These are phyloP conservation scores for Tholera decimalis DNA, from an alignment of 2,888 invertebrate genomes.

Conservation along the genomic window DNA sequence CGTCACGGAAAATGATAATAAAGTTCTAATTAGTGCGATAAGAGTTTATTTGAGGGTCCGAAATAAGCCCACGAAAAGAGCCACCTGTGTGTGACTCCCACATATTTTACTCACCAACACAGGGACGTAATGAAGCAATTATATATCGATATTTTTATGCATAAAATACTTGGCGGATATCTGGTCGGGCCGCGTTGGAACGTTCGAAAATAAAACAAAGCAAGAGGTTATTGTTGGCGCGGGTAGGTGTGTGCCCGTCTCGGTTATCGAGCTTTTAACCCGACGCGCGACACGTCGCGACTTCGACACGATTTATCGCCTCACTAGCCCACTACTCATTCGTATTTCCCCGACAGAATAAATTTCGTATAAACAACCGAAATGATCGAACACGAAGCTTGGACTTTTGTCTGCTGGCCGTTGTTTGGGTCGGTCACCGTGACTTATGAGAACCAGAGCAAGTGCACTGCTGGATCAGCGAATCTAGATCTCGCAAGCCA, in stretches of 20 bases:
- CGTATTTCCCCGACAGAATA: constrained; percentile 88
- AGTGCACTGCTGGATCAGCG: constrained; percentile 51
- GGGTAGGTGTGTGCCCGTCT: constrained; percentile 88
- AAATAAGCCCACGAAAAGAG: constrained; percentile 64
- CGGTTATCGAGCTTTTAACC: constrained; percentile 91
- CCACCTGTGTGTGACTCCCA: constrained; percentile 89
- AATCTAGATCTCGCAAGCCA: constrained; percentile 39
- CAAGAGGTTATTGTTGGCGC: constrained; percentile 88
- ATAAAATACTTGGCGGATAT: constrained; percentile 90
- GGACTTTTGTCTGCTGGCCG: constrained; percentile 63
- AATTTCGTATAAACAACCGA: constrained; percentile 84
- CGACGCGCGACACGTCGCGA: constrained; percentile 90
- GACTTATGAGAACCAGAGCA: constrained; percentile 59
- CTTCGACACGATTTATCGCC: constrained; percentile 90
- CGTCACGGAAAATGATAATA: constrained; percentile 63
- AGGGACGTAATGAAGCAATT: constrained; percentile 92
- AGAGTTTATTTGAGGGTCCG: constrained; percentile 60
- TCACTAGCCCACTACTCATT: constrained; percentile 90
- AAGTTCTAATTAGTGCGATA: constrained; percentile 69
- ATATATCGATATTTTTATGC: constrained; percentile 92
- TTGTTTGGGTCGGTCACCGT: constrained; percentile 59
- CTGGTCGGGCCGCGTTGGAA: constrained; percentile 82
- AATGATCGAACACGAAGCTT: constrained; percentile 81
- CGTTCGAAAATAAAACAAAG: constrained; percentile 89
- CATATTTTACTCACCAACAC: constrained; percentile 91